Base-by-base conservation (phyloP, 2,113 vertebrate genomes). In the Eulemur rufifrons region DNA sequence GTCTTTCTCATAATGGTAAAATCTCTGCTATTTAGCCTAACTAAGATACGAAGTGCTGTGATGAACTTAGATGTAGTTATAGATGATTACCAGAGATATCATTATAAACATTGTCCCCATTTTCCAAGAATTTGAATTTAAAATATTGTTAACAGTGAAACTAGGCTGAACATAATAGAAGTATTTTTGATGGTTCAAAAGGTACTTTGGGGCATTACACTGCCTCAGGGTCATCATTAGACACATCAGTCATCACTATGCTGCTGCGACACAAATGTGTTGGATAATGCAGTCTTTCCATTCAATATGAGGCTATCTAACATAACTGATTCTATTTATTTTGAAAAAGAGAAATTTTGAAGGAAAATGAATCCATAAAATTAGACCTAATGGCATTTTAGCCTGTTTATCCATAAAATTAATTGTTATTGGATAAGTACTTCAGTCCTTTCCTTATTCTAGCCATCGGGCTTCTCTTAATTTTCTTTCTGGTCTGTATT, bases 141-240 rank as follows among this genome's bases (percentile, higher is more conserved):
- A 96, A 95, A 71, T 81, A 54, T 37, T 71, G 63, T 63, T 89
- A 83, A 37, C 34, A 89, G 50, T 69, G 56, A 92, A 97, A 84
- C 52, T 50, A 93, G 77, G 47, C 32, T 68, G 59, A 92, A 68
- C 13, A 74, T 81, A 92, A 83, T 12, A 74, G 27, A 95, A 87
- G 47, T 37, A 39, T 21, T 39, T 69, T 85, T 76, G 5, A 88
- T 82, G 66, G 54, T 61, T 96, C 71, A 93, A 29, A 95, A 91
- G 45, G 34, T 45, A 78, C 66, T 86, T 29, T 17, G 73, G 52
- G 77, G 27, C 32, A 86, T 52, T 54, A 45, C 25, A 42, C 8
- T 64, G 73, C 27, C 52, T 81, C 63, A 6, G 50, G 59, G 61
- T 66, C 69, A 68, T 81, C 56, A 63, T 80, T 80, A 94, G n/a